Conservation (phyloP, 2,113 vertebrate genomes). For the Corydoras sp. region DNA sequence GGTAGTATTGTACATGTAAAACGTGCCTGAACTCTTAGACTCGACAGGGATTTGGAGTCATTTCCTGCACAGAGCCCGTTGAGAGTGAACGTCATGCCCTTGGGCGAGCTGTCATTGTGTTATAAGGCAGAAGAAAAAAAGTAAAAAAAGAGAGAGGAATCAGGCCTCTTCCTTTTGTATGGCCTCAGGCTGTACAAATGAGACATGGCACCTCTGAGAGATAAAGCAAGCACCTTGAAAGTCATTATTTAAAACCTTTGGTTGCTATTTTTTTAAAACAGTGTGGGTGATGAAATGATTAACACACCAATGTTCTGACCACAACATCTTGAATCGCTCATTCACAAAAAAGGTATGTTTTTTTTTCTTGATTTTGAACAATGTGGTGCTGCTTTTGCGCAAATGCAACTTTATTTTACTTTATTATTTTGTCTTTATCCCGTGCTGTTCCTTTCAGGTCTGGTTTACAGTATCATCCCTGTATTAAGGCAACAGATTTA, state of each 20-base stretch:
- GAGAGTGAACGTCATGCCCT: slow-evolving; percentile 56
- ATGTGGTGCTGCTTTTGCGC: too few species aligned
- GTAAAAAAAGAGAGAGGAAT: slow-evolving; percentile 24
- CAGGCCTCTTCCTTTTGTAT: slow-evolving; percentile 46
- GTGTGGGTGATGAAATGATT: slow-evolving; percentile 33
- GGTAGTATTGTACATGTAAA: slow-evolving; percentile 54
- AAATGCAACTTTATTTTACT: too few species aligned
- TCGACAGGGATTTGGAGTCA: slow-evolving; percentile 50
- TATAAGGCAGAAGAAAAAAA: slow-evolving; percentile 39
- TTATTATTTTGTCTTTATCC: too few species aligned
- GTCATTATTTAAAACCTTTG: slow-evolving; percentile 59
- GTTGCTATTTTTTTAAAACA: not conserved
- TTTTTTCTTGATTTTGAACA: not conserved
- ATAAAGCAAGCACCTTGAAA: slow-evolving; percentile 67
- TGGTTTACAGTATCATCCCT: too few species aligned
- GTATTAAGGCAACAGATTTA: too few species aligned
- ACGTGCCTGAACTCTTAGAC: slow-evolving; percentile 56
- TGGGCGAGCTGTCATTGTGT: slow-evolving; percentile 56
- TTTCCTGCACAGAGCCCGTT: slow-evolving; percentile 62
- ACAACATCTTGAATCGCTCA: slow-evolving; percentile 41
- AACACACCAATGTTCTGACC: slow-evolving; percentile 29
- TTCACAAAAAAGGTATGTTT: slow-evolving; percentile 27
- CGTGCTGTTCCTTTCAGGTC: too few species aligned
- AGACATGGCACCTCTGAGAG: slow-evolving; percentile 64
- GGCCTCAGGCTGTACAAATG: slow-evolving; percentile 67